Base-by-base conservation (phyloP, 1,140 invertebrate genomes). In the Drosophila aff. region DNA sequence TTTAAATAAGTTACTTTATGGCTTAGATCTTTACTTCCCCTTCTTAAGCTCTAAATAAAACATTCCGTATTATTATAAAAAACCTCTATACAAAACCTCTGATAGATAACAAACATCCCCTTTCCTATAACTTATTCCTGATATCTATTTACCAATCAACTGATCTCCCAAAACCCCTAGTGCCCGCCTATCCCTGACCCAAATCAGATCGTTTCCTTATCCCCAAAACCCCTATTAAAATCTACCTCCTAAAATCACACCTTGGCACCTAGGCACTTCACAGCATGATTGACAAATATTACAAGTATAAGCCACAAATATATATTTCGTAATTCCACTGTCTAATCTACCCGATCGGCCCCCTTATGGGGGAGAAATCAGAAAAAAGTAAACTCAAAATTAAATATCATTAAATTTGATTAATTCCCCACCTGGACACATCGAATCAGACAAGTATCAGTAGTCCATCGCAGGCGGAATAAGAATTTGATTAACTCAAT, bases 321-420 rank as follows among this genome's bases (percentile, higher is more conserved):
- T 43, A 33, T 44, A 76, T 77, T 77, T 77, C 75, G 15, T 49
- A 77, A 77, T 62, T 58, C 23, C 18, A 21, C 49, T 40, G 47
- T 41, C 75, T 53, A 53, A 49, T 46, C 69, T 38, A 3, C n/a
- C 21, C 53, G 13, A 73, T 73, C 44, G 43, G 21, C 33, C 52
- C 52, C 52, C 9, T 36, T 16, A 16, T 16, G 23, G 21, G 36
- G 50, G n/a, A 18, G 28, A 6, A 38, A 50, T 57, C 53, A 26
- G 13, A 38, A 58, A 53, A 76, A 52, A 62, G 28, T 38, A 69
- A 81, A 78, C 62, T 63, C 55, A 77, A 71, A 86, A 89, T 83
- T 84, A 87, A 87, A 87, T 87, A 87, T 89, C 81, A 84, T 90
- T 89, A 89, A 81, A 84, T 89, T 89, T 89, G 81, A 89, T 89